Conservation (phyloP, 2,113 vertebrate species). For the Bambusicola thoracicus region DNA sequence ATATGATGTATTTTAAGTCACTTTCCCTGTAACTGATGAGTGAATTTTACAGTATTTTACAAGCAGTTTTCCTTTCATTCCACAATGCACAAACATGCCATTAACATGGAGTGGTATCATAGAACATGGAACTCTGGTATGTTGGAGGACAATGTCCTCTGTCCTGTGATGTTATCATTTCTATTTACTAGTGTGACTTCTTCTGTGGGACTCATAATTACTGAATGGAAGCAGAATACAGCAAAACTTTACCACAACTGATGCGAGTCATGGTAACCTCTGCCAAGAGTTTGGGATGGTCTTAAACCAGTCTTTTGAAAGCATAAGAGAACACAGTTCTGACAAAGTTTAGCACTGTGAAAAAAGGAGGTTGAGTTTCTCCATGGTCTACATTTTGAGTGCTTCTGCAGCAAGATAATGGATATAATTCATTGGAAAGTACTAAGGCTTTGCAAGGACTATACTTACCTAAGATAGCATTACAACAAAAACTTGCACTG, state of each 20-base stretch:
- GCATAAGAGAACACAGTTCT: neutral
- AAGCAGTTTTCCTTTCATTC: neutral
- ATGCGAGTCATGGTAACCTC: neutral
- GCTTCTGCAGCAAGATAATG: neutral
- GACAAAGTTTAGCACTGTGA: neutral
- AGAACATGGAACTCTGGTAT: rapidly evolving
- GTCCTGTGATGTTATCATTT: neutral
- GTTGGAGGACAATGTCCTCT: neutral
- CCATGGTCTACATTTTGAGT: neutral
- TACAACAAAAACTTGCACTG: neutral
- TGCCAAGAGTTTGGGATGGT: neutral
- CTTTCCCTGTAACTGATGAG: neutral
- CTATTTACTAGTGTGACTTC: neutral
- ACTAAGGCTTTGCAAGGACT: neutral
- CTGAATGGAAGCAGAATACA: neutral
- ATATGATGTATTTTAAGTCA: rapidly evolving
- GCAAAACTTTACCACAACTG: neutral
- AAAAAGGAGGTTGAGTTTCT: neutral
- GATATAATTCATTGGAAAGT: neutral
- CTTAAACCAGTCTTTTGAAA: neutral
- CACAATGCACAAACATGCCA: neutral
- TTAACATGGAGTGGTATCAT: neutral
- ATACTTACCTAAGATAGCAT: rapidly evolving
- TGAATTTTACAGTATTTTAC: neutral
- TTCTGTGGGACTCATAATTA: neutral